phyloP scores from a whole-genome alignment of 2,113 vertebrate species.

The Riparia riparia region DNA sequence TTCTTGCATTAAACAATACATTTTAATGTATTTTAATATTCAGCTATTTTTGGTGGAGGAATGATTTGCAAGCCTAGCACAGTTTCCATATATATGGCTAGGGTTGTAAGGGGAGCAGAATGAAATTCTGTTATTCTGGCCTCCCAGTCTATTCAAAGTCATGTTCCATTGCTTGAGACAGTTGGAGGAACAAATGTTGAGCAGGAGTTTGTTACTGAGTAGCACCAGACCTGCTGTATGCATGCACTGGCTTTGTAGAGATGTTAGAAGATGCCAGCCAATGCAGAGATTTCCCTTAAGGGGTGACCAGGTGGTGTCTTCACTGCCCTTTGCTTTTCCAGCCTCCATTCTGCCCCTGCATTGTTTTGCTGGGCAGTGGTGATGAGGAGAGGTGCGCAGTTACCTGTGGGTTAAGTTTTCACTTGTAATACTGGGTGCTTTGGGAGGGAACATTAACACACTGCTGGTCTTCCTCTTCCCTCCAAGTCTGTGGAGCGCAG shows the following conservation, averaged over 20 bases:
- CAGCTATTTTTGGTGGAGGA: neutral
- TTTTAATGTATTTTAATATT: neutral
- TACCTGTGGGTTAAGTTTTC: neutral
- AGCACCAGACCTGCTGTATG: neutral
- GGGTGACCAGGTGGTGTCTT: neutral
- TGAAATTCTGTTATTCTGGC: neutral
- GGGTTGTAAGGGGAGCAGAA: neutral
- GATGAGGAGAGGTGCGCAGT: neutral
- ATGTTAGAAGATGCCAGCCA: neutral
- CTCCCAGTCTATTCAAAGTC: neutral
- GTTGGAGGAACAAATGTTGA: neutral
- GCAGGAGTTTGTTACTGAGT: neutral
- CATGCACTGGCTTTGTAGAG: neutral
- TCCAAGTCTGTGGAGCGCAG: neutral
- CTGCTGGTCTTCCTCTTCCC: neutral
- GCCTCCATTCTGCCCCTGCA: neutral
- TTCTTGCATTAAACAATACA: neutral
- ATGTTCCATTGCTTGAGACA: neutral
- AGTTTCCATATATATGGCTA: neutral
- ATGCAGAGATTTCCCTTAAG: neutral
- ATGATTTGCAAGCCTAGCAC: neutral
- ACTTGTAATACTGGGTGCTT: neutral
- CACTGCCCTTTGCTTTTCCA: neutral
- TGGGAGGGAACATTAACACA: neutral
- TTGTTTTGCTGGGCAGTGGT: neutral